phyloP scores from a whole-genome alignment of 1,140 invertebrate species.

The Babylonia areolata region DNA sequence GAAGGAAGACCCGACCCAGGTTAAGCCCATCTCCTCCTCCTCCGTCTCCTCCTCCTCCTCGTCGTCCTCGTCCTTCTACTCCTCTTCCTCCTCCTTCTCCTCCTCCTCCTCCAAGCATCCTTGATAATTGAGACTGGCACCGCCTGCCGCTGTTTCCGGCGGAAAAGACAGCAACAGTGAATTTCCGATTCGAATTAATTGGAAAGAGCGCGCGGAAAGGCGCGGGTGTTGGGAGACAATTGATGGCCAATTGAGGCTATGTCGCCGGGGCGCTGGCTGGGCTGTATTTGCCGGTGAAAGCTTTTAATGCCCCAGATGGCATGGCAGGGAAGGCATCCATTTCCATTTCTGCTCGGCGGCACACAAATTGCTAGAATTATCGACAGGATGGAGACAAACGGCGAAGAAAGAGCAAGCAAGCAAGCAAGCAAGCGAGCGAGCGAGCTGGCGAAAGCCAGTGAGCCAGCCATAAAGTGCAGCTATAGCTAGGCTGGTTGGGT shows the following conservation, averaged over 20 bases:
- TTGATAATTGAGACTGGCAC: background rate
- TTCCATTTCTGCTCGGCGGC: constrained; percentile 35
- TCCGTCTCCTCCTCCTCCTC: too few relatives aligned
- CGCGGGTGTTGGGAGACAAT: constrained; percentile 34
- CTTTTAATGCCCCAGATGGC: constrained; percentile 40
- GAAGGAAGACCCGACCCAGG: too few relatives aligned
- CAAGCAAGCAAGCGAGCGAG: too few relatives aligned
- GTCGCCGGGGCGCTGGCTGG: constrained; percentile 17
- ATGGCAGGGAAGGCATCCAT: constrained; percentile 25
- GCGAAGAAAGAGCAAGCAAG: constrained; percentile 18
- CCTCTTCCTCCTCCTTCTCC: too few relatives aligned
- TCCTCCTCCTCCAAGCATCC: background rate
- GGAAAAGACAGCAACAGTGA: constrained; percentile 29
- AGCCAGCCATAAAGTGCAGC: background rate
- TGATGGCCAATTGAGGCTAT: constrained; percentile 35
- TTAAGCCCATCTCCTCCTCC: too few relatives aligned
- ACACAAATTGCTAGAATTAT: constrained; percentile 38
- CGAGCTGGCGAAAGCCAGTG: too few relatives aligned
- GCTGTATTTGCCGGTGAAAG: constrained; percentile 36
- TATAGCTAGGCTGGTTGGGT: too few relatives aligned
- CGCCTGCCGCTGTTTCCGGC: constrained; percentile 25
- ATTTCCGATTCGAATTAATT: constrained; percentile 42
- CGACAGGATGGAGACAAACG: constrained; percentile 15
- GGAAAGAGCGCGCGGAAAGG: constrained; percentile 2
- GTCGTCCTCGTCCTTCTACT: too few relatives aligned